phyloP scores from a whole-genome alignment of 1,140 invertebrate species.

The Nixonia krombeini region DNA sequence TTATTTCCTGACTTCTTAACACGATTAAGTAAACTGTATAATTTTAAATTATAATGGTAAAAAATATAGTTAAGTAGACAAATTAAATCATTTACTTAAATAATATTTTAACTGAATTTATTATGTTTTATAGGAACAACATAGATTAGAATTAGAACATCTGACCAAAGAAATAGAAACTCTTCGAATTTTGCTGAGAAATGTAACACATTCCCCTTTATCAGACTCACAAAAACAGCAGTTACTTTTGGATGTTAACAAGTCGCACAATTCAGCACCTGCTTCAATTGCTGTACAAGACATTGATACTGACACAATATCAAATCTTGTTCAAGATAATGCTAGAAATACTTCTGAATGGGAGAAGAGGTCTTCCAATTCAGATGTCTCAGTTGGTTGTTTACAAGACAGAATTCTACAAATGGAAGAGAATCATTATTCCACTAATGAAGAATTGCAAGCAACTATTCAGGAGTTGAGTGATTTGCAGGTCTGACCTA shows the following conservation, averaged over 20 bases:
- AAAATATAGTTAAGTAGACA: background rate
- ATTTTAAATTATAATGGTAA: no score
- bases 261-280: constrained; percentile 76
- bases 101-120: constrained; percentile 11
- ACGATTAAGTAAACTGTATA: no score
- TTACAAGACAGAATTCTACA: constrained; percentile 93
- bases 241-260: constrained; percentile 78
- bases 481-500: constrained; percentile 83
- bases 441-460: constrained; percentile 95
- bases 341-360: constrained; percentile 83
- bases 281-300: constrained; percentile 75
- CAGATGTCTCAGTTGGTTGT: constrained; percentile 92
- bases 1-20: no score
- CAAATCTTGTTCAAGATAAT: constrained; percentile 72
- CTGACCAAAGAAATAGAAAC: constrained; percentile 82
- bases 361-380: constrained; percentile 89
- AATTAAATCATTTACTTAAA: no score
- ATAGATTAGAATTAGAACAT: constrained; percentile 76
- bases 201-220: constrained; percentile 83
- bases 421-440: constrained; percentile 76
- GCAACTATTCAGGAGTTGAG: constrained; percentile 93
- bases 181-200: constrained; percentile 79
- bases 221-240: constrained; percentile 88
- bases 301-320: constrained; percentile 50
- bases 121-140: constrained; percentile 71